phyloP scores from a whole-genome alignment of 2,888 invertebrate genomes.

The Heliconius charithonia region DNA sequence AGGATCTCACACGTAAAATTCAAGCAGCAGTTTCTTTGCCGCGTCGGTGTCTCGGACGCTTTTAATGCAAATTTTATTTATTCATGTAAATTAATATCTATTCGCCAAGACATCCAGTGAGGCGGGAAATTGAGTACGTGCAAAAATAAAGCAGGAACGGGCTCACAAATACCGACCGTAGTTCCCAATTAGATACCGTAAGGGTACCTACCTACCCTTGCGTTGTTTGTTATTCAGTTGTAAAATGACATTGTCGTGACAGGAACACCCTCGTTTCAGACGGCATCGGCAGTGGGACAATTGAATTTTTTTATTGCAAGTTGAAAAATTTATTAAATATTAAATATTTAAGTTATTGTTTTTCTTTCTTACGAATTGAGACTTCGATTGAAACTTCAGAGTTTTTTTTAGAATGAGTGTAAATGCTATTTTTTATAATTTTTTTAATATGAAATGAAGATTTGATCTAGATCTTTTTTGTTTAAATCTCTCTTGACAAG shows the following conservation, averaged over 20 bases:
- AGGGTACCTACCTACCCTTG: slow-evolving; percentile 49
- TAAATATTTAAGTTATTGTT: slow-evolving; percentile 14
- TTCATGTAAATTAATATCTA: slow-evolving; percentile 84
- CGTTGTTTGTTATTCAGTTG: slow-evolving; percentile 51
- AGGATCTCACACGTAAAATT: slow-evolving; percentile 50
- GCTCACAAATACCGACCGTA: slow-evolving; percentile 69
- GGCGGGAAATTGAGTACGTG: slow-evolving; percentile 83
- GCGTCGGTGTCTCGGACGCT: slow-evolving; percentile 67
- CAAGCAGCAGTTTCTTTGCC: slow-evolving; percentile 65
- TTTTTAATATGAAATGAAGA: no score
- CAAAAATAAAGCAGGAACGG: slow-evolving; percentile 76
- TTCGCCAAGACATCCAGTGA: slow-evolving; percentile 77
- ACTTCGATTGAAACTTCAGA: not conserved
- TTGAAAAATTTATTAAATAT: slow-evolving; percentile 2
- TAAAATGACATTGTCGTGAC: slow-evolving; percentile 45
- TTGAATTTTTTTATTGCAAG: slow-evolving; percentile 31
- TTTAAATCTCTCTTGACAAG: no score
- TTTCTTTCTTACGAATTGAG: not conserved
- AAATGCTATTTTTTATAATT: no score
- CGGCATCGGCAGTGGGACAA: slow-evolving; percentile 28
- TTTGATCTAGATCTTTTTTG: no score
- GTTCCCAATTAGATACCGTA: slow-evolving; percentile 67
- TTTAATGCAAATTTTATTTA: slow-evolving; percentile 83
- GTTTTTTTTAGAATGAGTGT: no score
- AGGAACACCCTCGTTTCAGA: slow-evolving; percentile 38